Percentiles rank a stretch among this genome's conserved stretches.
Conservation (phyloP, 2,113 vertebrate genomes). For the Seriola rivoliana region DNA sequence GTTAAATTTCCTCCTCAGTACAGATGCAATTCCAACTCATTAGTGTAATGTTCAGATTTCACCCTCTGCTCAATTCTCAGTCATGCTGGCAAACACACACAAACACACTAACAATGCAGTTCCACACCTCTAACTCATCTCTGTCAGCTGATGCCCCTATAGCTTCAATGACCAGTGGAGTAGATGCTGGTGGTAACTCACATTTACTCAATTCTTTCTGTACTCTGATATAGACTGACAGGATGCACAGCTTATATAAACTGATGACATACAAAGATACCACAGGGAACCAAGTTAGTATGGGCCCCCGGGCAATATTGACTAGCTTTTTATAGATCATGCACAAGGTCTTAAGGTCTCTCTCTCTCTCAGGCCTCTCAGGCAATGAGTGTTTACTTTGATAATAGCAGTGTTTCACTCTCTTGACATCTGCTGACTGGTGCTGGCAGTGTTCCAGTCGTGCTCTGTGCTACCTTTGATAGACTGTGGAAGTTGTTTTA, state of each 20-base stretch:
- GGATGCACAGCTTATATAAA: slow-evolving; percentile 40
- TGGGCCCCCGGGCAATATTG: slow-evolving; percentile 45
- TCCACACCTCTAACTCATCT: background rate
- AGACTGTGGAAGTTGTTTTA: slow-evolving; percentile 45
- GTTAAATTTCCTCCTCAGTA: slow-evolving; percentile 26
- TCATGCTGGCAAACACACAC: slow-evolving; percentile 27
- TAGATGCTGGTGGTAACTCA: slow-evolving; percentile 6
- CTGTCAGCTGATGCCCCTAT: background rate
- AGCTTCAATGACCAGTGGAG: slow-evolving; percentile 13
- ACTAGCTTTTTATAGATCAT: slow-evolving; percentile 59
- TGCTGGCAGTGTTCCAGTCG: slow-evolving; percentile 39
- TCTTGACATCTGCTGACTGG: slow-evolving; percentile 42
- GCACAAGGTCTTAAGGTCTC: slow-evolving; percentile 31
- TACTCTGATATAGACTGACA: slow-evolving; percentile 19
- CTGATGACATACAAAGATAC: slow-evolving; percentile 47
- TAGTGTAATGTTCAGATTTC: slow-evolving; percentile 37
- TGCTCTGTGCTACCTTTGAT: slow-evolving; percentile 27
- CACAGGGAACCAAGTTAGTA: slow-evolving; percentile 47
- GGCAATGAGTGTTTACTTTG: slow-evolving; percentile 52
- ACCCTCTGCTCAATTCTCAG: slow-evolving; percentile 21
- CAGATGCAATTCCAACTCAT: slow-evolving; percentile 30
- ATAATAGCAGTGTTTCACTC: slow-evolving; percentile 53
- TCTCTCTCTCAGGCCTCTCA: slow-evolving; percentile 8
- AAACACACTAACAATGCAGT: background rate
- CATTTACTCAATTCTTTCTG: slow-evolving; percentile 25